Evolutionary conservation across 37 sponge, comb jelly and placozoan genomes (phyloP).

Genomic region (Diacarnus erythraeanus): DNA sequence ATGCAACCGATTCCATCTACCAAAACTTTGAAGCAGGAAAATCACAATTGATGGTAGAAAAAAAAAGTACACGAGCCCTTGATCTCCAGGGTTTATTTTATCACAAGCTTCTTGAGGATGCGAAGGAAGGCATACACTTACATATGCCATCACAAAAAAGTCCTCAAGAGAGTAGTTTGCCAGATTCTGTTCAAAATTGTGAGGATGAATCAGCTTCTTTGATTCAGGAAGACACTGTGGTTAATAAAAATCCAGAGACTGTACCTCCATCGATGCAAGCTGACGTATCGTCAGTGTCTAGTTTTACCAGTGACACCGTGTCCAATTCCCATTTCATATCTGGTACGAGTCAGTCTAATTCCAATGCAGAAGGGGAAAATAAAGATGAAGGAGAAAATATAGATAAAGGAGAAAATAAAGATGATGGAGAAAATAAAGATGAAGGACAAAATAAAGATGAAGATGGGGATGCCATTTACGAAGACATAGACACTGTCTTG

Average conservation of each 20-base stretch:
- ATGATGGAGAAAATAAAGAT: not conserved
- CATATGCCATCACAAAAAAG: not conserved
- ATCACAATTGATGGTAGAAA: not conserved
- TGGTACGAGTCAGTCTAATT: not conserved
- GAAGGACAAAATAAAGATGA: not conserved
- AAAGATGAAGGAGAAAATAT: constrained; percentile 5
- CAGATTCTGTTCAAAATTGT: not conserved
- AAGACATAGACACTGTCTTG: too few species aligned
- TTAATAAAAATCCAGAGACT: too few species aligned
- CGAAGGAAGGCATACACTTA: not conserved
- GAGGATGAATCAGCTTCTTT: not conserved
- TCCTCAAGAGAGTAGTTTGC: not conserved
- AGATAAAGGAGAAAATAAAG: too few species aligned
- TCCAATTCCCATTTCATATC: not conserved
- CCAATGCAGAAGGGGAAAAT: not conserved
- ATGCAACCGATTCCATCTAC: not conserved
- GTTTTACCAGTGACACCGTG: not conserved
- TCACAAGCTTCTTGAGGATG: not conserved
- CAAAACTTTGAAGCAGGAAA: not conserved
- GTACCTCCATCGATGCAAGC: too few species aligned
- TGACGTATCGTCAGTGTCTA: too few species aligned
- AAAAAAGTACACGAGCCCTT: not conserved
- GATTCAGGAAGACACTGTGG: not conserved
- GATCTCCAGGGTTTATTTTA: not conserved
- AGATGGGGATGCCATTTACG: too few species aligned